A percentile compares a stretch with the other conserved stretches of the same genome.
These are phyloP conservation scores for Zoanthus sansibaricus DNA, from an alignment of 92 coral and sea anemone species.

Conservation along the genomic window DNA sequence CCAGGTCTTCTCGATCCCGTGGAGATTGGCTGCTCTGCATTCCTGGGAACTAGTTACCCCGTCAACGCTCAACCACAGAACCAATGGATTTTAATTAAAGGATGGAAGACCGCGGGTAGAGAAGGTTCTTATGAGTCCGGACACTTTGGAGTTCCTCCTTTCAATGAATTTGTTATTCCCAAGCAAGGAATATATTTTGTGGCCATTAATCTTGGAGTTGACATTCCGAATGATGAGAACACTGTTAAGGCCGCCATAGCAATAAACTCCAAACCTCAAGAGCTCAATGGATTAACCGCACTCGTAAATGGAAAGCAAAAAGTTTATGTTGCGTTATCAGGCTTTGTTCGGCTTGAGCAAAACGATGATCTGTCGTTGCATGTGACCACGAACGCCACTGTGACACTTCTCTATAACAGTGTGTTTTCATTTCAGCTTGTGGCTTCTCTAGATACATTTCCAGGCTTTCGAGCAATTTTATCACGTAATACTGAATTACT, in stretches of 20 bases:
- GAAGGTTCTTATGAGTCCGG: conserved; percentile 27
- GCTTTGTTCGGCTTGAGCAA: conserved; percentile 17
- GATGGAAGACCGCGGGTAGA: conserved; percentile 15
- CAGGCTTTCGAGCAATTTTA: conserved; percentile 31
- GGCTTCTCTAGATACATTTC: conserved; percentile 14
- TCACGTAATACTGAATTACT: neutral
- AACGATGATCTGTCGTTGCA: conserved; percentile 14
- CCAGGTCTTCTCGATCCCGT: conserved; percentile 36
- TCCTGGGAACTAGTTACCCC: neutral
- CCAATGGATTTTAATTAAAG: conserved; percentile 6
- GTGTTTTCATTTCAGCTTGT: conserved; percentile 22
- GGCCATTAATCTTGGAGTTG: conserved; percentile 24
- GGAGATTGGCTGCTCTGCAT: conserved; percentile 32
- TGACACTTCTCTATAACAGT: neutral
- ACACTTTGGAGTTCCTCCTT: conserved; percentile 21
- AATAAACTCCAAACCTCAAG: conserved; percentile 34
- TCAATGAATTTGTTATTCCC: conserved; percentile 4
- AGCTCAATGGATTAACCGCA: conserved; percentile 22
- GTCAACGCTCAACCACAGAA: neutral
- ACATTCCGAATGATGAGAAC: conserved; percentile 16
- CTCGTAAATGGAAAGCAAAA: conserved; percentile 20
- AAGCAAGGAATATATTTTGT: conserved; percentile 29
- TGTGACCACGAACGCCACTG: neutral
- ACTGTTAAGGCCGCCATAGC: conserved; percentile 10
- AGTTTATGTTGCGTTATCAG: conserved; percentile 10